Evolutionary conservation across 2,113 vertebrate species (phyloP).

Genomic region (Pangasianodon gigas): DNA sequence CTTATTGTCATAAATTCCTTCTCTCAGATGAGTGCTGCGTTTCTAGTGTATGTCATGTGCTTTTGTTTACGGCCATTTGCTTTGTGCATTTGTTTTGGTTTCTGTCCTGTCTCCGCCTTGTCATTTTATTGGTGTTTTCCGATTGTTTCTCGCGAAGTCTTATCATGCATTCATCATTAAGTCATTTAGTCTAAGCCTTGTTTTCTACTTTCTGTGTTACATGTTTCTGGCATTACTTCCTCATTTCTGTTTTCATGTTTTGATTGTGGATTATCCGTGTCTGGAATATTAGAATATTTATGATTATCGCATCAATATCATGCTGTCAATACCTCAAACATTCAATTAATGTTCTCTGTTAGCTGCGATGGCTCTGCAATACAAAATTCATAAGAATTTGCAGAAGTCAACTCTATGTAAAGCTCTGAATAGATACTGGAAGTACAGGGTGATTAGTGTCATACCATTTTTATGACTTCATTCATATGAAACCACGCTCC

Average conservation of each 20-base stretch:
- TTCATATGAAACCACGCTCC: not conserved
- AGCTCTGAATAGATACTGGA: not conserved
- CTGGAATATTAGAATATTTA: not conserved
- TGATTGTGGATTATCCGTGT: not conserved
- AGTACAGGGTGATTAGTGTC: not conserved
- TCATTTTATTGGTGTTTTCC: not conserved
- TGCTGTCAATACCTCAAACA: not conserved
- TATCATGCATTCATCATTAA: not conserved
- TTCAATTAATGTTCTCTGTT: not conserved
- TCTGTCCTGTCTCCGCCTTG: not conserved
- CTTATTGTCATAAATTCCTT: not conserved
- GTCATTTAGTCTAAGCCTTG: not conserved
- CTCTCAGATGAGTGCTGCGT: not conserved
- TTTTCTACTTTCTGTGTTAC: too few species aligned
- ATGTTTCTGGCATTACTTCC: not conserved
- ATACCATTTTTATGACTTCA: not conserved
- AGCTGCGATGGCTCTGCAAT: not conserved
- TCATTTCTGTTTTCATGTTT: not conserved
- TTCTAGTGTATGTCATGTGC: not conserved
- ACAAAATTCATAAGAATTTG: not conserved
- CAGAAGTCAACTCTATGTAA: not conserved
- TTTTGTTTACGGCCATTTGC: not conserved
- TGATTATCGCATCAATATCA: not conserved
- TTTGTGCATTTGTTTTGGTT: not conserved
- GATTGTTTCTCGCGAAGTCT: not conserved